A percentile compares a stretch with the other conserved stretches of the same genome.
Evolutionary conservation across 2,888 invertebrate species (phyloP).

Genomic region (Drosophila setosimentum): DNA sequence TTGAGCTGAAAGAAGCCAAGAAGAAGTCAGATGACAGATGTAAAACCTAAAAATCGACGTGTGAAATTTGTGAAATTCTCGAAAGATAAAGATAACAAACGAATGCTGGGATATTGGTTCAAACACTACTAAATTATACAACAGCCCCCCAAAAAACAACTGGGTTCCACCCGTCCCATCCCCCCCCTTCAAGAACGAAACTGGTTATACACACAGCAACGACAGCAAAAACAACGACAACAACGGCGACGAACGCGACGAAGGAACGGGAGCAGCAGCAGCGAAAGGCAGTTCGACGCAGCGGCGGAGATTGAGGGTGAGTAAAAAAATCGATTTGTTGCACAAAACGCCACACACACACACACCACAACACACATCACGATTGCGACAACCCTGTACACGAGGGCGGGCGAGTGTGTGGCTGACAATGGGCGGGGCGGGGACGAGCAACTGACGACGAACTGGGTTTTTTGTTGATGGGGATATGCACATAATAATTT

Average conservation of each 20-base stretch:
- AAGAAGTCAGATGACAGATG: slow-evolving; percentile 61
- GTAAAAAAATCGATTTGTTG: slow-evolving; percentile 81
- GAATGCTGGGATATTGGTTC: slow-evolving; percentile 47
- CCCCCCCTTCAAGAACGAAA: slow-evolving; percentile 65
- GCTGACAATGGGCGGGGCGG: slow-evolving; percentile 32
- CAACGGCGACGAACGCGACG: slow-evolving; percentile 49
- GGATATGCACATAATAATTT: slow-evolving; percentile 41
- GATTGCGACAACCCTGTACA: slow-evolving; percentile 58
- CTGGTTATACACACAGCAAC: slow-evolving; percentile 77
- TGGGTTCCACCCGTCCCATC: slow-evolving; percentile 19
- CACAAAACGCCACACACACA: slow-evolving; percentile 70
- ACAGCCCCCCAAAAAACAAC: slow-evolving; percentile 50
- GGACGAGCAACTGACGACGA: slow-evolving; percentile 44
- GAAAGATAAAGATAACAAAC: slow-evolving; percentile 52
- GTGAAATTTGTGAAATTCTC: slow-evolving; percentile 58
- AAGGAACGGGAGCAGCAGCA: slow-evolving; percentile 60
- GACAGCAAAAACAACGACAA: slow-evolving; percentile 38
- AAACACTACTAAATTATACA: slow-evolving; percentile 73
- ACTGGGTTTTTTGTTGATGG: slow-evolving; percentile 42
- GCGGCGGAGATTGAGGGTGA: slow-evolving; percentile 73
- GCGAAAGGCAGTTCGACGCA: slow-evolving; percentile 68
- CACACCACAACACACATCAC: slow-evolving; percentile 30
- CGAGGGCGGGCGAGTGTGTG: slow-evolving; percentile 59
- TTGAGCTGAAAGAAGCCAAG: slow-evolving; percentile 47
- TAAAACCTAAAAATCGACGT: slow-evolving; percentile 58